Evolutionary conservation across 2,888 invertebrate species (phyloP), one percentile per base, ranked within the genome.

Genomic region (Chalcosyrphus nemorum): DNA sequence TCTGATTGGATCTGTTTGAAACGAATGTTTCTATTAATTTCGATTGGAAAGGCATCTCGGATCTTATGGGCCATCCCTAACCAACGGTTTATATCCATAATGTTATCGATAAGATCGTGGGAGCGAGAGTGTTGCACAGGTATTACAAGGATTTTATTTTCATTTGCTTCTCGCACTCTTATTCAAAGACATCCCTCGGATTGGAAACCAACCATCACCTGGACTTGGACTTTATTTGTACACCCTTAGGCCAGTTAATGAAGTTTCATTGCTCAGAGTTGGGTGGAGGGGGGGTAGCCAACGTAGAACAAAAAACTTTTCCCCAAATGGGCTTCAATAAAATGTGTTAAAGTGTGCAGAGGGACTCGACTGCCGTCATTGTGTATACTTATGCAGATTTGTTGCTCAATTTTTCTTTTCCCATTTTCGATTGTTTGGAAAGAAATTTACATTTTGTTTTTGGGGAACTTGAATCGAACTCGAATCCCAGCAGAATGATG

Each of bases 311-410:
- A 43, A 38, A 61, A 56, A 19, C 27, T 76, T 81, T 76, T 59
- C 65, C 59, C 71, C 43, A 76, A 81, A 81, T 77, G 81, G 65
- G 71, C 66, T 65, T 71, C 65, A 59, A 76, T 76, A 76, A 81
- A 81, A 81, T 76, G 65, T 81, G 65, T 35, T 50, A 71, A 76
- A 81, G 76, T 70, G 76, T 41, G 65, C 57, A 65, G 21, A 65
- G 65, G 76, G 71, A 81, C 56, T 52, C 45, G 21, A 13, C 71
- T 52, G 19, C 38, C 43, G 3, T 24, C n/a, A 59, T 54, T 59
- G 70, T 76, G 65, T 81, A n/a, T n/a, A 47, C 81, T 81, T 81
- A 81, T 71, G 81, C 66, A 81, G 71, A 81, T 81, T 81, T 81
- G 76, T 71, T 81, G 52, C 57, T 66, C 50, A 66, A 65, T 75